A percentile compares a stretch with the other conserved stretches of the same genome.
Evolutionary conservation across 2,113 vertebrate species (phyloP).

Genomic region (Corvus hawaiiensis): DNA sequence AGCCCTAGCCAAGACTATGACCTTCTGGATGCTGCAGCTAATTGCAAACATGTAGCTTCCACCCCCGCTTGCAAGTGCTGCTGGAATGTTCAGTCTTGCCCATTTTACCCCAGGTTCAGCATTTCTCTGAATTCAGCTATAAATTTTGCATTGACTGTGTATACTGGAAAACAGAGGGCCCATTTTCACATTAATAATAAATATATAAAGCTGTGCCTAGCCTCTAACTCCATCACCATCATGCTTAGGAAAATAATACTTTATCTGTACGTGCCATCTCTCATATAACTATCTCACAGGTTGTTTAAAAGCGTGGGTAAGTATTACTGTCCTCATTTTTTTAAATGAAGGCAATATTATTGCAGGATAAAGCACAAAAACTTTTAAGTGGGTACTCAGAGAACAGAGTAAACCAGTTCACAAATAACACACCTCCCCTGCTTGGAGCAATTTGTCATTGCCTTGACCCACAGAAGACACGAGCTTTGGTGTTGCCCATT

Average conservation of each 20-base stretch:
- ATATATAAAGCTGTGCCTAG: slow-evolving; percentile 17
- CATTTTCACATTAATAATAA: slow-evolving; percentile 58
- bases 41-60: slow-evolving; percentile 35
- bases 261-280: not conserved
- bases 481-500: not conserved
- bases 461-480: not conserved
- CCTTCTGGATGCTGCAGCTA: slow-evolving; percentile 36
- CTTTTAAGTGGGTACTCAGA: not conserved
- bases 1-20: slow-evolving; percentile 14
- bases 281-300: not conserved
- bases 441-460: not conserved
- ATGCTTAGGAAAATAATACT: slow-evolving; percentile 1
- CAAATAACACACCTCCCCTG: not conserved
- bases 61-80: not conserved
- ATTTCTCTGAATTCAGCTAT: slow-evolving; percentile 31
- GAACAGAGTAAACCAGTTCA: not conserved
- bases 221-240: slow-evolving; percentile 19
- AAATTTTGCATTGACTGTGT: slow-evolving; percentile 34
- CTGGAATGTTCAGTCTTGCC: not conserved
- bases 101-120: slow-evolving; percentile 30
- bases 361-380: not conserved
- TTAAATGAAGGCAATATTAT: not conserved
- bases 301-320: slow-evolving; percentile 25
- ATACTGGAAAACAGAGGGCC: slow-evolving; percentile 7
- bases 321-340: slow-evolving; percentile 15